A percentile compares a stretch with the other conserved stretches of the same genome.
Evolutionary conservation across 2,888 invertebrate genomes (phyloP).

Genomic region (Cataglyphis cursor): DNA sequence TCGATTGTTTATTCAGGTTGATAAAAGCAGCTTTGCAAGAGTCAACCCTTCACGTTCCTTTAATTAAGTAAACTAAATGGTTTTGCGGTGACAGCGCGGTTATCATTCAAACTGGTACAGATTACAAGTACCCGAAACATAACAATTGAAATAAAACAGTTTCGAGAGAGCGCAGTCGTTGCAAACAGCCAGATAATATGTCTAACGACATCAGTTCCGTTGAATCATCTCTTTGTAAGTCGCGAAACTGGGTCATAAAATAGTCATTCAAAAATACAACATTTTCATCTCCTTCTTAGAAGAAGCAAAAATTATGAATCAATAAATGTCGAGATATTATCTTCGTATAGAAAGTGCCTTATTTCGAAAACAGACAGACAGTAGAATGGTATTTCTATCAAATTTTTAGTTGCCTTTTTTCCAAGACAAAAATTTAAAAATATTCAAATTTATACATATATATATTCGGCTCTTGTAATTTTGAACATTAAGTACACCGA

Average conservation of each 20-base stretch:
- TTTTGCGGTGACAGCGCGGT: background rate
- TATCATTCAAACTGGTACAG: background rate
- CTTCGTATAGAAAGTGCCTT: conserved; percentile 8
- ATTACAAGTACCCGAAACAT: conserved; percentile 8
- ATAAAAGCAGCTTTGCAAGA: background rate
- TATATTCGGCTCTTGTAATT: background rate
- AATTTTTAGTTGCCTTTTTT: background rate
- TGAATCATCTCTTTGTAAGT: background rate
- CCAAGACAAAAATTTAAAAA: background rate
- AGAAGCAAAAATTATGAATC: conserved; percentile 23
- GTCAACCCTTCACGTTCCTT: background rate
- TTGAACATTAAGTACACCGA: background rate
- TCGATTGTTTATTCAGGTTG: conserved; percentile 32
- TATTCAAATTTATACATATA: background rate
- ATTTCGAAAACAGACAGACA: background rate
- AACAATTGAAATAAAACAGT: conserved; percentile 28
- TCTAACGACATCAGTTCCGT: background rate
- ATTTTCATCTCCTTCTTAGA: background rate
- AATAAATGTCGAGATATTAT: conserved; percentile 17
- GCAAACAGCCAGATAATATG: conserved; percentile 6
- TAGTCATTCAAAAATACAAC: conserved; percentile 1
- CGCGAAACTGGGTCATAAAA: conserved; percentile 37
- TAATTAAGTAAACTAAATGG: conserved; percentile 18
- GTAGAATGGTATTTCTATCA: background rate
- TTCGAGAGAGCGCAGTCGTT: conserved; percentile 7